These are phyloP conservation scores for Sebastes steindachneri DNA, from an alignment of 2,797 vertebrate genomes.

Conservation along the genomic window DNA sequence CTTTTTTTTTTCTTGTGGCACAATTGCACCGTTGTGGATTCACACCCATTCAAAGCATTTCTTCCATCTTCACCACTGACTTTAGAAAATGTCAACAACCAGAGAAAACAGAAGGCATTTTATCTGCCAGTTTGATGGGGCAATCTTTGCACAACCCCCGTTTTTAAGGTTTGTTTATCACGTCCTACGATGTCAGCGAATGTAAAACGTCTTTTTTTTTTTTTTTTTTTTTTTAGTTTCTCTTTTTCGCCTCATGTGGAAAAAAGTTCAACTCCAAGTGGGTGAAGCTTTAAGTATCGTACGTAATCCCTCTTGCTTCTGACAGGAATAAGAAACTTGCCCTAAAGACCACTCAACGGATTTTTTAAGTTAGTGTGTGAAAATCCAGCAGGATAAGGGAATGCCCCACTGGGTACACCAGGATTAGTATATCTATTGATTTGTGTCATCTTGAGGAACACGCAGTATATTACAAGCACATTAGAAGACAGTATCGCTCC, in stretches of 20 bases:
- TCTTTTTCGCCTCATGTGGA: conserved; percentile 43
- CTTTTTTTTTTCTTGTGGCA: too few species aligned
- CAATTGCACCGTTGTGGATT: conserved; percentile 19
- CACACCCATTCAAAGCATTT: conserved; percentile 19
- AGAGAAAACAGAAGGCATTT: conserved; percentile 56
- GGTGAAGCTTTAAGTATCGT: conserved; percentile 72
- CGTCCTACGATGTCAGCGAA: conserved; percentile 46
- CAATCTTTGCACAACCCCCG: conserved; percentile 24
- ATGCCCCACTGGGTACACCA: conserved; percentile 76
- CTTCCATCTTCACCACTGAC: conserved; percentile 28
- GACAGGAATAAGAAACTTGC: conserved; percentile 78
- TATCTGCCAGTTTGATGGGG: conserved; percentile 54
- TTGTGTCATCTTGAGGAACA: conserved; percentile 79
- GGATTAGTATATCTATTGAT: conserved; percentile 86
- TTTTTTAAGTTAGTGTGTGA: conserved; percentile 80
- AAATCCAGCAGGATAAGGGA: conserved; percentile 81
- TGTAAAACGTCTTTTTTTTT: conserved; percentile 34
- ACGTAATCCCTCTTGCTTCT: conserved; percentile 78
- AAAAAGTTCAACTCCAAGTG: conserved; percentile 70
- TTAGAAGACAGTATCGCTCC: conserved; percentile 75
- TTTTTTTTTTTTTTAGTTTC: conserved; percentile 36
- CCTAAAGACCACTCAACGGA: conserved; percentile 75
- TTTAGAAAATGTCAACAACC: conserved; percentile 54
- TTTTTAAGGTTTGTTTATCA: conserved; percentile 47
- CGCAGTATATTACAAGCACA: conserved; percentile 80